Evolutionary conservation across 2,797 vertebrate genomes (phyloP).

Genomic region (Rhincodon typus): DNA sequence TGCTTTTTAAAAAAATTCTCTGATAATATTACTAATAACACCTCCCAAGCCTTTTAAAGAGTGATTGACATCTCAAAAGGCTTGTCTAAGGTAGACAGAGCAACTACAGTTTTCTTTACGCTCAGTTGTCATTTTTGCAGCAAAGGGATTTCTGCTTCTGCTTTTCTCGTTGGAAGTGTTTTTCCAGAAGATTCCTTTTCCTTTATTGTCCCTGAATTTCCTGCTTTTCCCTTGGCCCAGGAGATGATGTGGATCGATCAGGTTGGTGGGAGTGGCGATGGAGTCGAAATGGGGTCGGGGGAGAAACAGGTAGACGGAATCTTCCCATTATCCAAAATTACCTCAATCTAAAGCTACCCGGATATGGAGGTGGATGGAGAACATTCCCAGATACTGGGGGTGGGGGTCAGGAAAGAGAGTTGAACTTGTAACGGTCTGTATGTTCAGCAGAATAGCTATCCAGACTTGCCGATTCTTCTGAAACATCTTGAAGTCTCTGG

Average conservation of each 20-base stretch:
- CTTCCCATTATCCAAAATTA: not conserved
- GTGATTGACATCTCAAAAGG: not conserved
- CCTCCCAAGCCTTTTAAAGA: not conserved
- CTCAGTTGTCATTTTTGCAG: too few relatives aligned
- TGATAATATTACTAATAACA: not conserved
- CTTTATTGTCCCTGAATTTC: not conserved
- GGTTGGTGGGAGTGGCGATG: not conserved
- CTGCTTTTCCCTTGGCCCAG: not conserved
- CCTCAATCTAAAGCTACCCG: not conserved
- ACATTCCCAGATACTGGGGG: not conserved
- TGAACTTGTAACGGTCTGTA: not conserved
- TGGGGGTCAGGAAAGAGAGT: not conserved
- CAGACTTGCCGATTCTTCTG: not conserved
- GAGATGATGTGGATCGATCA: not conserved
- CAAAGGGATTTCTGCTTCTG: not conserved
- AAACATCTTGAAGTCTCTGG: not conserved
- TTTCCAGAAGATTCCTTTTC: not conserved
- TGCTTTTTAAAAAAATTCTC: not conserved
- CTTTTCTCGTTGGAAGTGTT: not conserved
- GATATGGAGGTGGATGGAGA: not conserved
- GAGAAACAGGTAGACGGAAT: not conserved
- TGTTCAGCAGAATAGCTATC: not conserved
- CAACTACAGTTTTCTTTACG: not conserved
- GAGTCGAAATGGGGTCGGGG: too few relatives aligned
- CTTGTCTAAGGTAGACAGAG: not conserved